Percentiles rank a stretch among this genome's conserved stretches.
These are phyloP conservation scores for Anthopleura xanthogrammica DNA, from an alignment of 92 coral and sea anemone species.

Conservation along the genomic window DNA sequence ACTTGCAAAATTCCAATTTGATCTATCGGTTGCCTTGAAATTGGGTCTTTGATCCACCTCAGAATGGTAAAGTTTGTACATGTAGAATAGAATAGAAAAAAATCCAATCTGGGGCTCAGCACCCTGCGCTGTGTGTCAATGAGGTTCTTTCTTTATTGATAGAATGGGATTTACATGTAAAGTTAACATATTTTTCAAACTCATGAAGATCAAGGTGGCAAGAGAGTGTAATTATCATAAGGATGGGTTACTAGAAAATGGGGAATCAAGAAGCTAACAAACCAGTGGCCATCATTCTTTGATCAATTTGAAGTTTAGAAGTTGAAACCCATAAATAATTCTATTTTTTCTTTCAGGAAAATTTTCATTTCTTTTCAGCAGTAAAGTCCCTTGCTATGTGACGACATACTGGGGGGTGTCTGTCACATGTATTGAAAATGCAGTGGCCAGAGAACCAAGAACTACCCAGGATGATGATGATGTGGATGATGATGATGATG, in stretches of 20 bases:
- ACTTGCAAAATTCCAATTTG: too few species aligned
- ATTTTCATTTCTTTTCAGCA: slow-evolving; percentile 52
- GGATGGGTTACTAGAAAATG: not conserved
- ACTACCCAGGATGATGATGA: slow-evolving; percentile 6
- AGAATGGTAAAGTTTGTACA: too few species aligned
- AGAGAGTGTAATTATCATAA: too few species aligned
- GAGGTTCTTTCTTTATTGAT: too few species aligned
- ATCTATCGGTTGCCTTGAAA: too few species aligned
- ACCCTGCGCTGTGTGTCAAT: too few species aligned
- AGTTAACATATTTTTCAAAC: too few species aligned
- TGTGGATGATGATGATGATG: slow-evolving; percentile 23
- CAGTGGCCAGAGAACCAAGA: slow-evolving; percentile 21
- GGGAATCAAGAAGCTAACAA: not conserved
- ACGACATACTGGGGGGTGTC: slow-evolving; percentile 81
- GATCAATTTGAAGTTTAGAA: not conserved
- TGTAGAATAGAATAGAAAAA: too few species aligned
- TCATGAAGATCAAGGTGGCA: too few species aligned
- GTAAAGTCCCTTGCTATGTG: slow-evolving; percentile 50
- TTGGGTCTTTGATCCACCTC: too few species aligned
- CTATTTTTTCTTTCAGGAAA: slow-evolving; percentile 30
- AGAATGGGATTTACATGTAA: too few species aligned
- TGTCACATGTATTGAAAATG: slow-evolving; percentile 44
- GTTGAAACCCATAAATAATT: not conserved
- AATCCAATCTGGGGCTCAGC: too few species aligned
- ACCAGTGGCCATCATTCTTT: not conserved